These are phyloP conservation scores for Hydra vulgaris DNA, from an alignment of 30 jellyfish, hydroid and myxozoan genomes.

Conservation along the genomic window DNA sequence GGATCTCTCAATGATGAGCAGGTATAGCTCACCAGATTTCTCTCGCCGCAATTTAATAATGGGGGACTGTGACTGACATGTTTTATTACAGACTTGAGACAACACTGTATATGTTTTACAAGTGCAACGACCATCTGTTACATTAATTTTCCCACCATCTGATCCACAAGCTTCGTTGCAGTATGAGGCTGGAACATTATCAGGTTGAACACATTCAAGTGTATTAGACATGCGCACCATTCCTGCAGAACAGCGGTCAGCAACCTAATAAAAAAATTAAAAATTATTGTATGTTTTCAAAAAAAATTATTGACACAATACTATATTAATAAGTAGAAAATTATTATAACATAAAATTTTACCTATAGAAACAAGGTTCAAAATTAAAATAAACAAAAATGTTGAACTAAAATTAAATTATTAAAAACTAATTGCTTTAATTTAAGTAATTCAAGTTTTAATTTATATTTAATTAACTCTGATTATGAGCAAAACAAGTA, in stretches of 20 bases:
- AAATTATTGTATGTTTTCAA: not conserved
- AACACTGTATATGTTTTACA: slow-evolving; percentile 47
- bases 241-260: slow-evolving; percentile 68
- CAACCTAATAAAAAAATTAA: slow-evolving; percentile 40
- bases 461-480: too few relatives aligned
- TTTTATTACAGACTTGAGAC: slow-evolving; percentile 50
- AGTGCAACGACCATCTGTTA: slow-evolving; percentile 51
- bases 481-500: too few relatives aligned
- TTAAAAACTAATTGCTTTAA: too few relatives aligned
- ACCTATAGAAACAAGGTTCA: too few relatives aligned
- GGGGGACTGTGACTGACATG: slow-evolving; percentile 50
- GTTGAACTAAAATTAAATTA: too few relatives aligned
- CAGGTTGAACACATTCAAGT: slow-evolving; percentile 52
- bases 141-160: slow-evolving; percentile 56
- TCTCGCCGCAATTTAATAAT: slow-evolving; percentile 25
- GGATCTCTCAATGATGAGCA: not conserved
- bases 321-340: too few relatives aligned
- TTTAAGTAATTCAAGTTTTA: too few relatives aligned
- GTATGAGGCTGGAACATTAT: slow-evolving; percentile 12
- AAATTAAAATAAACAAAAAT: too few relatives aligned
- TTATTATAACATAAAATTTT: too few relatives aligned
- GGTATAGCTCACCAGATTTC: slow-evolving; percentile 37
- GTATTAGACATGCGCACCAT: slow-evolving; percentile 52
- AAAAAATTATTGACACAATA: too few relatives aligned
- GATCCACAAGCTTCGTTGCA: slow-evolving; percentile 62